Percentiles rank a stretch among this genome's conserved stretches.
Conservation (phyloP, 2,113 vertebrate genomes). For the human region DNA sequence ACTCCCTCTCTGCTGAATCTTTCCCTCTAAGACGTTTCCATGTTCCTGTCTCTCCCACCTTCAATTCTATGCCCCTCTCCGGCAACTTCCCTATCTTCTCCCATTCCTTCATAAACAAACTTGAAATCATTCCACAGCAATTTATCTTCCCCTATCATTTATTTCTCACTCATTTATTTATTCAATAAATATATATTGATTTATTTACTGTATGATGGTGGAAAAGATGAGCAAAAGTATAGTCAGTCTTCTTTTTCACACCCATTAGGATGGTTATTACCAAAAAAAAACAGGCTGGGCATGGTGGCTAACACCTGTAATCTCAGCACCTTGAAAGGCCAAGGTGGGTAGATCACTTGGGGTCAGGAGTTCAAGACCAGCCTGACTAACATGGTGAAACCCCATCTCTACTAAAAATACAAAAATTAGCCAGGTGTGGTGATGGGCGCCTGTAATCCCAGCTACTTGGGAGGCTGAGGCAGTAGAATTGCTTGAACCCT, state of each 20-base stretch:
- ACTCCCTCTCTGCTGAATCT: not conserved
- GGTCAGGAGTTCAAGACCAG: too few relatives aligned
- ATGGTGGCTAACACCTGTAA: too few relatives aligned
- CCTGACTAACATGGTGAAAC: too few relatives aligned
- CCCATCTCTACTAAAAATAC: too few relatives aligned
- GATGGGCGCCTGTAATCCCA: too few relatives aligned
- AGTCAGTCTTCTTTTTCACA: not conserved
- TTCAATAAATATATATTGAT: not conserved
- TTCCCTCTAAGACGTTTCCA: not conserved
- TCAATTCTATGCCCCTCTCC: not conserved
- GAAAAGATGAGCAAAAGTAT: not conserved
- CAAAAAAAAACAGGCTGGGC: not conserved
- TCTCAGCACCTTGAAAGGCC: too few relatives aligned
- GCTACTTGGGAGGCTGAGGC: too few relatives aligned
- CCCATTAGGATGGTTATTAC: not conserved
- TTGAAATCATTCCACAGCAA: not conserved
- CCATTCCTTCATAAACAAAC: not conserved
- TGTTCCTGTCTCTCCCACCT: not conserved
- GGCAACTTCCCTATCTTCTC: not conserved
- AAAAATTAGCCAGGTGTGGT: too few relatives aligned
- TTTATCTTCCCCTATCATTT: not conserved
- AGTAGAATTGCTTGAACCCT: too few relatives aligned
- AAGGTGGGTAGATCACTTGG: too few relatives aligned
- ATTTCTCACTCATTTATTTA: not conserved
- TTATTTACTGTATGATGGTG: not conserved